Evolutionary conservation across 2,888 invertebrate species (phyloP).

Genomic region (Zygothrica quintamaculata): DNA sequence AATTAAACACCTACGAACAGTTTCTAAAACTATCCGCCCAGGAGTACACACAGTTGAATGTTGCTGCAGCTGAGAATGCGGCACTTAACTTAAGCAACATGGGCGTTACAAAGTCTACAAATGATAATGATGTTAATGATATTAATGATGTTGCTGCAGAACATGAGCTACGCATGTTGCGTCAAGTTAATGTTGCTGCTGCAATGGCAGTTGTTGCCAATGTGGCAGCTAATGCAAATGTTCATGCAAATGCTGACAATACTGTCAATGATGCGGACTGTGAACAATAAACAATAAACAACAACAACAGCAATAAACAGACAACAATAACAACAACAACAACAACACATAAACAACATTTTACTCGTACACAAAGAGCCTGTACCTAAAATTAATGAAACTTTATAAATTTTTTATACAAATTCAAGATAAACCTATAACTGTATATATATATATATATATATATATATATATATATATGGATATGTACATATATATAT

Average conservation of each 20-base stretch:
- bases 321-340: slow-evolving; percentile 31
- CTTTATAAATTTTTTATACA: no score
- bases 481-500: background rate
- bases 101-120: slow-evolving; percentile 36
- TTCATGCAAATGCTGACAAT: slow-evolving; percentile 22
- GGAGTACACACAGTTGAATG: slow-evolving; percentile 60
- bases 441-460: background rate
- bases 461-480: background rate
- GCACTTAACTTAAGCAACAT: slow-evolving; percentile 72
- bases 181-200: slow-evolving; percentile 50
- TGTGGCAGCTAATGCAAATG: slow-evolving; percentile 29
- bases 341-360: slow-evolving; percentile 42
- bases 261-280: slow-evolving; percentile 43
- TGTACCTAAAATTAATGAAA: no score
- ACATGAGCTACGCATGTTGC: slow-evolving; percentile 54
- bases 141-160: slow-evolving; percentile 30
- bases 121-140: slow-evolving; percentile 13
- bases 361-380: no score
- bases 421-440: background rate
- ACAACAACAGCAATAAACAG: no score
- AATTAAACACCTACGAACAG: slow-evolving; percentile 76
- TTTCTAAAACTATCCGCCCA: slow-evolving; percentile 78
- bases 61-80: slow-evolving; percentile 57
- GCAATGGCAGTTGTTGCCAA: slow-evolving; percentile 42
- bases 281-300: slow-evolving; percentile 39